These are phyloP conservation scores for Brachionus rubens DNA, from an alignment of 1,140 invertebrate genomes.

Conservation along the genomic window DNA sequence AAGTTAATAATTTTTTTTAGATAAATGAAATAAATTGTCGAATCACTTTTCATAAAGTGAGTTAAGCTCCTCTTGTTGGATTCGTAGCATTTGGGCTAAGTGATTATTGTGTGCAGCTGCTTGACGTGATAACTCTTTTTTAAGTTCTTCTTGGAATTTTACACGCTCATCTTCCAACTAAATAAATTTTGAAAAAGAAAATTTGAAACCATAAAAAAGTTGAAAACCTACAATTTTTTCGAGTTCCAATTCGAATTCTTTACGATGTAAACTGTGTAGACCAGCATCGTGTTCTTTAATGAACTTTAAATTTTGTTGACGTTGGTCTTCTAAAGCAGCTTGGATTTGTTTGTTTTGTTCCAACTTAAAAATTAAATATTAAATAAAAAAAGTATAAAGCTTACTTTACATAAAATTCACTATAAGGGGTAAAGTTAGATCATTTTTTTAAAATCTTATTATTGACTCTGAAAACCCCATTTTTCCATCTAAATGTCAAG, in stretches of 20 bases:
- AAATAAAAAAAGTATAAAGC: background rate
- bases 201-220: no score
- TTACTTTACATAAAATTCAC: no score
- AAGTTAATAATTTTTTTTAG: constrained; percentile 46
- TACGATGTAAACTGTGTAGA: constrained; percentile 51
- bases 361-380: constrained; percentile 8
- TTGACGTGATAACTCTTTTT: constrained; percentile 73
- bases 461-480: no score
- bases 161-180: constrained; percentile 67
- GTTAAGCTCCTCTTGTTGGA: constrained; percentile 70
- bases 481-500: no score
- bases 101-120: constrained; percentile 78
- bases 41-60: constrained; percentile 66
- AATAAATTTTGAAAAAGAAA: constrained; percentile 17
- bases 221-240: constrained; percentile 54
- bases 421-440: no score
- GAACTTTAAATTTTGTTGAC: constrained; percentile 52
- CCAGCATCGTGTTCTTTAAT: constrained; percentile 49
- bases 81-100: constrained; percentile 69
- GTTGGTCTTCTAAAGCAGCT: constrained; percentile 53
- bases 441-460: no score
- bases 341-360: constrained; percentile 54
- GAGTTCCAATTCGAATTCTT: constrained; percentile 53
- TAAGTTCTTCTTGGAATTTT: constrained; percentile 70
- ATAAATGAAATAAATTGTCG: constrained; percentile 67